Evolutionary conservation across 2,797 vertebrate species (phyloP).

Genomic region (Phylloscopus collybita): DNA sequence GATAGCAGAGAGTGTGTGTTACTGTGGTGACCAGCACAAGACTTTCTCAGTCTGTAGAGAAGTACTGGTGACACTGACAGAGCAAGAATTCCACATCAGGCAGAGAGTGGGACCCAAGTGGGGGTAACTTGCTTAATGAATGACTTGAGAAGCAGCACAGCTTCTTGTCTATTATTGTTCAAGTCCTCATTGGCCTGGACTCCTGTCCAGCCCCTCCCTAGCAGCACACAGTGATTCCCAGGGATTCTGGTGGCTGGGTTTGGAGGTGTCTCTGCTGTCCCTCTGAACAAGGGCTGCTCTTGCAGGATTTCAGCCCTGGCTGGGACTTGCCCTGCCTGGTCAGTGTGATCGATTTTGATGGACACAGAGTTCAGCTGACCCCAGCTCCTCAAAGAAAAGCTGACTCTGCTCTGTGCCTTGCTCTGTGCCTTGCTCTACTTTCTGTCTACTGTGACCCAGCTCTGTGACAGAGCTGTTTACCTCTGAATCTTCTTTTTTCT

Average conservation of each 20-base stretch:
- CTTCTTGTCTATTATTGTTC: neutral
- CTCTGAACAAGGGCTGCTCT: neutral
- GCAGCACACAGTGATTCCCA: neutral
- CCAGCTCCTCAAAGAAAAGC: neutral
- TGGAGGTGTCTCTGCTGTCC: neutral
- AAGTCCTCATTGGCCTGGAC: neutral
- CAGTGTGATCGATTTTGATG: neutral
- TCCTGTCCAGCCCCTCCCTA: neutral
- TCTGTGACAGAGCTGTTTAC: neutral
- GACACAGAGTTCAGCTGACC: neutral
- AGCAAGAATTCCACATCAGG: neutral
- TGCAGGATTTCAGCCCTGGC: neutral
- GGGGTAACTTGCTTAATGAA: neutral
- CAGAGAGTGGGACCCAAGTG: no score
- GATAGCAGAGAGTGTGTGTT: neutral
- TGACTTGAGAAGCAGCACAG: neutral
- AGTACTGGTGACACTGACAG: neutral
- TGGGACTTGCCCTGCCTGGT: neutral
- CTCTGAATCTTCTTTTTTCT: neutral
- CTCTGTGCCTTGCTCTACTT: accelerated
- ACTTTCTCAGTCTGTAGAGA: neutral
- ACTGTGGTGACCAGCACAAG: neutral
- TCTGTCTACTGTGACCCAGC: neutral
- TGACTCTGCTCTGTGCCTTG: neutral
- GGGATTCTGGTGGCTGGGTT: neutral